Base-by-base conservation (phyloP, 2,113 vertebrate genomes). In the Rhinolophus ferrumequinum region DNA sequence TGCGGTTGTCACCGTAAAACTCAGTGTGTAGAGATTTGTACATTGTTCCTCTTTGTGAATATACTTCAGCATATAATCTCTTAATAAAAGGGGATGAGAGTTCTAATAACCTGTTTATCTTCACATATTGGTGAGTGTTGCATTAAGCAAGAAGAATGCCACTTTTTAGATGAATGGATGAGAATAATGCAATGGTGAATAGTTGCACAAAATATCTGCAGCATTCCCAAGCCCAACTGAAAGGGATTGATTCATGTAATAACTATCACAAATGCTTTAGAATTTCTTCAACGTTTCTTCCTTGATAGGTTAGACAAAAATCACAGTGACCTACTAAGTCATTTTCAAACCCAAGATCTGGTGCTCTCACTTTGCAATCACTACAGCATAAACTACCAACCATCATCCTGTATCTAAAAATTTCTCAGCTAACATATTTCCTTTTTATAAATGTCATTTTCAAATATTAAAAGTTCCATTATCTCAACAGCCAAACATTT, bases 81-180 rank as follows among this genome's bases (percentile, higher is more conserved):
- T 93, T 95, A 81, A 89, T 93, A 56, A 85, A 88, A 28, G 4
- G 93, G 47, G 87, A 87, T 19, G 91, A 0, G 38, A 44, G 62
- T 87, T 97, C 94, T 97, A 73, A 76, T 52, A 88, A 9, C n/a
- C 8, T 73, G 97, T 97, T 92, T 84, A 60, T 93, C 72, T 96
- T 96, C 30, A 72, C 5, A 76, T 91, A n/a, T 88, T 97, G 30
- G 11, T 79, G 93, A 98, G n/a, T 90, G 14, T 83, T 89, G 33
- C 50, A 58, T 86, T 88, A 90, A 98, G 88, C 19, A 15, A 95
- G 19, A 35, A 98, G 0, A 47, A 35, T 97, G 83, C 86, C 80
- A 30, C 24, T 82, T 52, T 77, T 38, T 69, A 38, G 24, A 19
- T 73, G 47, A 88, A 75, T 38, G 7, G 44, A 60, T 11, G 60